Percentiles rank a stretch among this genome's conserved stretches.
Evolutionary conservation across 2,797 vertebrate genomes (phyloP).

Genomic region (Galagoides demidoff): DNA sequence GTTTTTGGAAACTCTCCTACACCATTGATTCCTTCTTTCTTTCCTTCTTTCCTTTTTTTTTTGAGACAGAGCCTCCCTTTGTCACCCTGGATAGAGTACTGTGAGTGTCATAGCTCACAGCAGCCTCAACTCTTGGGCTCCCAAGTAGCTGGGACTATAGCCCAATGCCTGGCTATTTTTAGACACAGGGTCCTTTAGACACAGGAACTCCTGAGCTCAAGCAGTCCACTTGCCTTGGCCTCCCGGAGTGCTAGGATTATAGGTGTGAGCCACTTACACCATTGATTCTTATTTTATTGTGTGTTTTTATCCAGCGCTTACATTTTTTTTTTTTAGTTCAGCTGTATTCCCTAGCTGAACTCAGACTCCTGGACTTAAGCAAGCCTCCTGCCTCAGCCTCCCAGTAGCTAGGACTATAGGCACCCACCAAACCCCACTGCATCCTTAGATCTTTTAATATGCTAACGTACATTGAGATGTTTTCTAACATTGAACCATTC

Average conservation of each 20-base stretch:
- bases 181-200: too few relatives aligned
- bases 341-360: not conserved
- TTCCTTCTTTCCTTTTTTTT: too few relatives aligned
- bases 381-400: not conserved
- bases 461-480: not conserved
- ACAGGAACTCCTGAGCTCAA: too few relatives aligned
- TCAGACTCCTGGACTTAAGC: not conserved
- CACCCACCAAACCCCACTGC: not conserved
- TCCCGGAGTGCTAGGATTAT: too few relatives aligned
- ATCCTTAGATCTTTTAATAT: slow-evolving; percentile 1
- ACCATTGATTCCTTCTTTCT: not conserved
- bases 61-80: too few relatives aligned
- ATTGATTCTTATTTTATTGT: not conserved
- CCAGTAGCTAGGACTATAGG: not conserved
- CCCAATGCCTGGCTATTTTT: too few relatives aligned
- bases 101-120: too few relatives aligned
- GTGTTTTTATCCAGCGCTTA: not conserved
- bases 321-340: not conserved
- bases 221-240: too few relatives aligned
- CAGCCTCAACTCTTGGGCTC: too few relatives aligned
- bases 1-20: not conserved
- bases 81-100: too few relatives aligned
- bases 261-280: not conserved
- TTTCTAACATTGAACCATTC: not conserved
- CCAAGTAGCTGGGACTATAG: too few relatives aligned